Evolutionary conservation across 1,140 invertebrate species (phyloP), one percentile per base, ranked within the genome.

Genomic region (Drosophila mayri): DNA sequence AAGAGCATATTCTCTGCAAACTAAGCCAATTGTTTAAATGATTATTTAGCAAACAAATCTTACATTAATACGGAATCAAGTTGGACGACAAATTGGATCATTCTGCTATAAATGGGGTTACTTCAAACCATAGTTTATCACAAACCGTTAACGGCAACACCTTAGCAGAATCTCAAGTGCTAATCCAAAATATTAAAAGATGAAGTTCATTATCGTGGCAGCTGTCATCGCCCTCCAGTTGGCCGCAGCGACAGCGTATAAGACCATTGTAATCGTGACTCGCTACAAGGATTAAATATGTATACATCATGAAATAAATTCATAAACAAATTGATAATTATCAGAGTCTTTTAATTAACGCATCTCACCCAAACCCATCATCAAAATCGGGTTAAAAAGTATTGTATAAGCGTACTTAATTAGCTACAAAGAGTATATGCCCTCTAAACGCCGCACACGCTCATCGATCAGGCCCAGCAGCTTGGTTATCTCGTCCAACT

Each of bases 401-500:
- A 38, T 7, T 20, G 35, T 25, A 16, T 28, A 14, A 64, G 6
- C 18, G 18, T 37, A 32, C 47, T 44, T 37, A 67, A 25, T n/a
- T n/a, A 49, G 18, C 54, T 71, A 67, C 12, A 60, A 58, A 7
- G 71, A 52, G 41, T 85, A 76, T 30, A 81, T 54, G 35, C 78
- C 41, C 50, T 90, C 85, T 41, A 90, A 49, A 20, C 74, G 85
- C 16, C 67, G 67, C 38, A 90, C 60, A 16, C 85, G 85, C 55
- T 76, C 58, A 11, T 90, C 81, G 8, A 90, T 30, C 40, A 67
- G 22, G 8, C 16, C 37, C 20, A 90, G 28, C 16, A 76, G 44
- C 20, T 32, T 38, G 43, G 22, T 57, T 35, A 90, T 79, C 44
- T 81, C 77, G 9, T 81, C 81, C 14, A 90, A 67, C 25, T 84